Conservation (phyloP, 2,888 invertebrate species). For the Melanophora roralis region DNA sequence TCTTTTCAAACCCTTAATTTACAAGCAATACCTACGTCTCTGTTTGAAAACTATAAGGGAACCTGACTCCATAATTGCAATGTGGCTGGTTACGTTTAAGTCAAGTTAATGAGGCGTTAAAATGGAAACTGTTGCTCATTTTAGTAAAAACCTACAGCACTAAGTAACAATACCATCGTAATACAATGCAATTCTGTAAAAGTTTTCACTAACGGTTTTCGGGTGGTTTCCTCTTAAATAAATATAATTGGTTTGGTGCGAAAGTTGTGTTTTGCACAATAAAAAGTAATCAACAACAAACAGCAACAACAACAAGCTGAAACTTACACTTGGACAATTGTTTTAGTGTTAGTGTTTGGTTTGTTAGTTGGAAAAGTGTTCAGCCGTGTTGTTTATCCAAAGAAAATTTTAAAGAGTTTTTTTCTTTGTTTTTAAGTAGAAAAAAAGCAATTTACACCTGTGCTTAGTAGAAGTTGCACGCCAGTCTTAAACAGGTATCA, state of each 20-base stretch:
- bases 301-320: too few relatives aligned
- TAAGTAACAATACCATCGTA: background rate
- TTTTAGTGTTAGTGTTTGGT: conserved; percentile 35
- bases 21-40: background rate
- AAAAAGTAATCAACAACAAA: conserved; percentile 59
- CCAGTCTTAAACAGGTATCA: background rate
- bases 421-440: background rate
- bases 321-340: conserved; percentile 56
- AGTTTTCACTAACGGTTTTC: conserved; percentile 9
- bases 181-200: conserved; percentile 29
- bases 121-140: conserved; percentile 69
- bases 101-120: conserved; percentile 75
- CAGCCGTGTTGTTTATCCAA: conserved; percentile 14
- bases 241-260: conserved; percentile 10
- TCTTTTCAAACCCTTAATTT: too few relatives aligned
- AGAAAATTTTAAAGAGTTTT: conserved; percentile 10
- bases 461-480: conserved; percentile 10
- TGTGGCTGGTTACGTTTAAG: conserved; percentile 59
- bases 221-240: conserved; percentile 5
- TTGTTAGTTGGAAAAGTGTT: conserved; percentile 33
- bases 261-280: conserved; percentile 36
- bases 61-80: conserved; percentile 41
- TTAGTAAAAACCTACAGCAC: background rate
- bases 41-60: background rate
- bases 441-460: conserved; percentile 60